Conservation (phyloP, 2,797 vertebrate genomes). For the Smutsia temminckii region DNA sequence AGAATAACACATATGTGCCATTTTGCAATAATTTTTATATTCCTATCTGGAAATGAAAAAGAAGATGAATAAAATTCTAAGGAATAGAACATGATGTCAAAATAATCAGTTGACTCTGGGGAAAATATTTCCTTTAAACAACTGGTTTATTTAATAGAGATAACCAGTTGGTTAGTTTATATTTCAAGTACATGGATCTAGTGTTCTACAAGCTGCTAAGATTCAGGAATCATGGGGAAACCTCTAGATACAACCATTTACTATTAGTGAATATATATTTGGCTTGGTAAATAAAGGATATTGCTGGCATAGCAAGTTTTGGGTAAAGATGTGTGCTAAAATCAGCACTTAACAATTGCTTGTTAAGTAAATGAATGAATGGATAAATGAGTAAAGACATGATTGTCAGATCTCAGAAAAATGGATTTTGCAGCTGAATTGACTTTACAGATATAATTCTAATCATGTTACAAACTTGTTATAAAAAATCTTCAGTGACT, state of each 20-base stretch:
- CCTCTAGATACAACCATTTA: not conserved
- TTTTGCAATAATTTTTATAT: not conserved
- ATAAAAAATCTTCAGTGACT: not conserved
- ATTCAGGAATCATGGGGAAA: not conserved
- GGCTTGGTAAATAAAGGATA: not conserved
- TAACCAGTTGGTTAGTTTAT: not conserved
- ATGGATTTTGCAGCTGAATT: not conserved
- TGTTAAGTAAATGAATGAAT: not conserved
- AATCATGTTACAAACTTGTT: not conserved
- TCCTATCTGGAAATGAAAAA: not conserved
- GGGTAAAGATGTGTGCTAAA: not conserved
- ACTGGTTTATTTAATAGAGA: not conserved
- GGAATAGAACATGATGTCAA: not conserved
- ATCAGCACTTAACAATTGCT: not conserved
- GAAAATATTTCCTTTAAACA: not conserved
- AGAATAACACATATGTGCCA: not conserved
- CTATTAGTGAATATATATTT: not conserved
- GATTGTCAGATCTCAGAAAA: not conserved
- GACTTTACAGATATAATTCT: not conserved
- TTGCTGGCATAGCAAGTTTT: not conserved
- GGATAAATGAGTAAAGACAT: not conserved
- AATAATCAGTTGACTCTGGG: not conserved
- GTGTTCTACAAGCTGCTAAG: not conserved
- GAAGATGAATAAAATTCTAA: not conserved
- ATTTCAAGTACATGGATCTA: not conserved